A percentile compares a stretch with the other conserved stretches of the same genome.
Evolutionary conservation across 1,140 invertebrate genomes (phyloP).

Genomic region (Laodelphax striatellus): DNA sequence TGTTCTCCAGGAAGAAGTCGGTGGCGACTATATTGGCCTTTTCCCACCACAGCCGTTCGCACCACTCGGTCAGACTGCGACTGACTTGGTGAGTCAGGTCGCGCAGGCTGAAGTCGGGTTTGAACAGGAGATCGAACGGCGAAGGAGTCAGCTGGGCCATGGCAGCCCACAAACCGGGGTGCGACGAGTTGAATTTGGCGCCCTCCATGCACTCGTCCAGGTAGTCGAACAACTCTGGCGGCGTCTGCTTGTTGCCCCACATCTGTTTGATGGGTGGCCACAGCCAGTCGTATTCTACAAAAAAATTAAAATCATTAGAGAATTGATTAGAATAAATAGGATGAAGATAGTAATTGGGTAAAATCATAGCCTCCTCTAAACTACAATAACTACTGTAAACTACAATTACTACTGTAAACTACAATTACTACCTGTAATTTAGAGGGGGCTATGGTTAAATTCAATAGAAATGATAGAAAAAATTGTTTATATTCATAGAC

Average conservation of each 20-base stretch:
- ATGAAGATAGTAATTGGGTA: too few species aligned
- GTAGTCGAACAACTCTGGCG: constrained; percentile 39
- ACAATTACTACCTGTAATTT: too few species aligned
- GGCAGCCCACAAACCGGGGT: constrained; percentile 52
- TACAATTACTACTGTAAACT: too few species aligned
- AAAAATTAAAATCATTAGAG: constrained; percentile 6
- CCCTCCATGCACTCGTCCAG: constrained; percentile 37
- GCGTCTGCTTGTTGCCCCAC: constrained; percentile 48
- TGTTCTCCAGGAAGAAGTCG: constrained; percentile 68
- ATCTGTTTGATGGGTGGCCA: constrained; percentile 58
- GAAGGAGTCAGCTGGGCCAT: constrained; percentile 72
- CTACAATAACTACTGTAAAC: too few species aligned
- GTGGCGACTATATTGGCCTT: constrained; percentile 60
- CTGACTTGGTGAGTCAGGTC: constrained; percentile 57
- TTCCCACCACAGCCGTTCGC: constrained; percentile 44
- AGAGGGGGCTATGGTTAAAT: too few species aligned
- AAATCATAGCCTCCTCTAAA: too few species aligned
- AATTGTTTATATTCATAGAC: too few species aligned
- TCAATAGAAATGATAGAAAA: too few species aligned
- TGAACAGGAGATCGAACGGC: constrained; percentile 51
- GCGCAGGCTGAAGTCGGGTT: constrained; percentile 43
- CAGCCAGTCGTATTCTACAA: constrained; percentile 50
- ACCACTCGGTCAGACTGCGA: constrained; percentile 48
- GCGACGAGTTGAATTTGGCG: constrained; percentile 28
- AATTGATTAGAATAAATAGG: too few species aligned